Percentiles rank a stretch among this genome's conserved stretches.
Evolutionary conservation across 2,797 vertebrate species (phyloP).

Genomic region (Hemibagrus guttatus): DNA sequence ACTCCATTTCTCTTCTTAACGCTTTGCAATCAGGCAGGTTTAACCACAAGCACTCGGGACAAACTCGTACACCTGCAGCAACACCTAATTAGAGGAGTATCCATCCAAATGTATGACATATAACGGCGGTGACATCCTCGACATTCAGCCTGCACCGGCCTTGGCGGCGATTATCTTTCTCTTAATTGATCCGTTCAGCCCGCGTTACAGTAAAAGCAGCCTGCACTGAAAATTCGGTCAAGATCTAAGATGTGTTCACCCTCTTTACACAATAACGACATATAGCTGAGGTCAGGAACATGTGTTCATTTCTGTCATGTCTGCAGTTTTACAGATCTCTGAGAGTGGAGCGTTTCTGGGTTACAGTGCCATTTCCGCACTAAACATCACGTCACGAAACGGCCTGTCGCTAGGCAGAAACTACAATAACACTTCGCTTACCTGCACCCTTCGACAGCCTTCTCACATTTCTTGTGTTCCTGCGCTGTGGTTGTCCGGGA

Average conservation of each 20-base stretch:
- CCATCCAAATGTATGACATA: neutral
- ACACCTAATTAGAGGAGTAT: neutral
- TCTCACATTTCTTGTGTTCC: slow-evolving; percentile 73
- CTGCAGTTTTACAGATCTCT: neutral
- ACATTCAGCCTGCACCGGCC: slow-evolving; percentile 45
- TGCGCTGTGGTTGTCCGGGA: slow-evolving; percentile 17
- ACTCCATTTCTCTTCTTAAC: slow-evolving; percentile 23
- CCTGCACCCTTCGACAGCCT: slow-evolving; percentile 66
- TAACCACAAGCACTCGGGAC: neutral
- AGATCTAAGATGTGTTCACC: neutral
- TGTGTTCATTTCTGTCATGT: neutral
- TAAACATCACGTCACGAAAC: slow-evolving; percentile 16
- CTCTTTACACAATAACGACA: too few species aligned
- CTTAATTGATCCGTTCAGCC: neutral
- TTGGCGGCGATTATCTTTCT: slow-evolving; percentile 24
- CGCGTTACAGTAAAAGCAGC: neutral
- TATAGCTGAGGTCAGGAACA: neutral
- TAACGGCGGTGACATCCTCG: neutral
- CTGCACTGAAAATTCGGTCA: neutral
- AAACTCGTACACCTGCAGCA: slow-evolving; percentile 17
- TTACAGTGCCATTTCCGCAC: slow-evolving; percentile 9
- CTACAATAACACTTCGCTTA: slow-evolving; percentile 55
- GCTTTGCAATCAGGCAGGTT: neutral
- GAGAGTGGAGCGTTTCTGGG: slow-evolving; percentile 17
- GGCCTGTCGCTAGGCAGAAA: slow-evolving; percentile 34